A percentile compares a stretch with the other conserved stretches of the same genome.
Evolutionary conservation across 1,140 invertebrate species (phyloP).

Genomic region (Bombyx mandarina): DNA sequence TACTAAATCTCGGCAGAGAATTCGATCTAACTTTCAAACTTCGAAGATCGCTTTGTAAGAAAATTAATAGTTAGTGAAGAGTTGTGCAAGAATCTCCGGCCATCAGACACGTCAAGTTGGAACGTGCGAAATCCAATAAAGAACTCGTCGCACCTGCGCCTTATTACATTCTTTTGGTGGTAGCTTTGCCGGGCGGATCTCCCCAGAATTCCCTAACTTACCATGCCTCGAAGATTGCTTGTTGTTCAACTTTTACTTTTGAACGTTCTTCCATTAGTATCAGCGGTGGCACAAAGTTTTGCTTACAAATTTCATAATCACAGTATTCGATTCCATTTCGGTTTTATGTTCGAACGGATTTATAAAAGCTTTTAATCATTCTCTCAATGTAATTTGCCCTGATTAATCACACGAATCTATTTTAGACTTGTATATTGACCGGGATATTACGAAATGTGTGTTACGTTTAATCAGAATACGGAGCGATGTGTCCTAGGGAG

Average conservation of each 20-base stretch:
- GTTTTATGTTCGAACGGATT: conserved; percentile 1
- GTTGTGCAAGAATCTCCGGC: conserved; percentile 61
- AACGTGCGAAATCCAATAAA: conserved; percentile 68
- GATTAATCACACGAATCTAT: too few relatives aligned
- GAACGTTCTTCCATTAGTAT: conserved; percentile 58
- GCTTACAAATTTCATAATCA: conserved; percentile 30
- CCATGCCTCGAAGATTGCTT: conserved; percentile 46
- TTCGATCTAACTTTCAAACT: conserved; percentile 5
- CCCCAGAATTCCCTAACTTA: conserved; percentile 49
- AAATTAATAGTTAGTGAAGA: conserved; percentile 51
- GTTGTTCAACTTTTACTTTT: conserved; percentile 56
- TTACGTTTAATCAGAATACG: too few relatives aligned
- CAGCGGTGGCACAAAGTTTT: conserved; percentile 35
- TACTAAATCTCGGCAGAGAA: too few relatives aligned
- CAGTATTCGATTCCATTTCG: conserved; percentile 17
- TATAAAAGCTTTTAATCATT: conserved; percentile 4
- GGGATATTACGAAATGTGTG: too few relatives aligned
- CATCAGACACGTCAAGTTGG: conserved; percentile 58
- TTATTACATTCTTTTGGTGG: conserved; percentile 66
- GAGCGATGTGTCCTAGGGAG: conserved; percentile 5
- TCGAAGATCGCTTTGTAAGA: conserved; percentile 21
- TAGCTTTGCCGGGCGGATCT: conserved; percentile 33
- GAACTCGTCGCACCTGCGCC: conserved; percentile 61
- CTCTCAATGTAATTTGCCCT: too few relatives aligned
- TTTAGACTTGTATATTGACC: too few relatives aligned